Evolutionary conservation across 2,888 invertebrate species (phyloP).

Genomic region (Dascillus cervinus): DNA sequence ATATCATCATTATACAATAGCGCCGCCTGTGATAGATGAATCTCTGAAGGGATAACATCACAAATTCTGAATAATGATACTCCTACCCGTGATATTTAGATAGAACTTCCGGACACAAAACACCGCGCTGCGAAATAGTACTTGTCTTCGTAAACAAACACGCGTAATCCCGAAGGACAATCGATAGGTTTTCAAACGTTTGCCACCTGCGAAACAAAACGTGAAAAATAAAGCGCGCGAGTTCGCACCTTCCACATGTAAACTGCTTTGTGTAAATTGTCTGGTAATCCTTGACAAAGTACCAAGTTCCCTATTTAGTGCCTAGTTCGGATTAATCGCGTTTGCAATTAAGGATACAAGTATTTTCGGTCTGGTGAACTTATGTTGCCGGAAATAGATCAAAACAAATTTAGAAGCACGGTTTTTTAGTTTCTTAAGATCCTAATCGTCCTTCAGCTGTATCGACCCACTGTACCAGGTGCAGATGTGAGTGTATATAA

Average conservation of each 20-base stretch:
- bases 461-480: constrained; percentile 23
- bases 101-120: constrained; percentile 11
- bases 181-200: too few relatives aligned
- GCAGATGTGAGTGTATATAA: constrained; percentile 23
- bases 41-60: constrained; percentile 23
- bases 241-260: background rate
- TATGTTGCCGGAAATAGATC: too few relatives aligned
- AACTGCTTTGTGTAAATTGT: constrained; percentile 14
- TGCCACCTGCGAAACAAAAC: too few relatives aligned
- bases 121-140: constrained; percentile 10
- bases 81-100: constrained; percentile 14
- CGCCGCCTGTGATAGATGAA: constrained; percentile 27
- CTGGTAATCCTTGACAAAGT: constrained; percentile 20
- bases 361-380: too few relatives aligned
- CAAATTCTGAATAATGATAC: constrained; percentile 18
- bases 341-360: constrained; percentile 8
- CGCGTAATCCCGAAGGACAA: too few relatives aligned
- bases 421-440: constrained; percentile 16
- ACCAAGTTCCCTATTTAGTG: constrained; percentile 20
- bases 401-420: too few relatives aligned
- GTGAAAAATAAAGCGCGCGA: constrained; percentile 1
- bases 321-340: constrained; percentile 20
- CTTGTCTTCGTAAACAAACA: too few relatives aligned
- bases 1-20: constrained; percentile 27
- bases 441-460: constrained; percentile 18